phyloP scores from a whole-genome alignment of 2,888 invertebrate genomes.

The Tortrix viridana region DNA sequence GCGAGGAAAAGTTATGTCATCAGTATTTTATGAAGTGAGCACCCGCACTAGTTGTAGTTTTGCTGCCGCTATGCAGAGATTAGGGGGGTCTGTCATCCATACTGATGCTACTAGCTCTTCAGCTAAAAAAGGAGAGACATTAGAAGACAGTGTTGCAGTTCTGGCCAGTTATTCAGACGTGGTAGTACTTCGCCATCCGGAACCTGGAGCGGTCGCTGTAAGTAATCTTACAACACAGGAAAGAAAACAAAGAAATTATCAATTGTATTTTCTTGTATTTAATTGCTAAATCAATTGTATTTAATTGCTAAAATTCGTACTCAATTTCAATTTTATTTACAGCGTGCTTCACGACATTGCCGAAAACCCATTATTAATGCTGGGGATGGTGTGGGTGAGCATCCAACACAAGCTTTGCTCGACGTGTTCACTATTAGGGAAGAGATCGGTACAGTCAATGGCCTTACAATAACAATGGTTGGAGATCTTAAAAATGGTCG shows the following conservation, averaged over 20 bases:
- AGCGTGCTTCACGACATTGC: constrained; percentile 92
- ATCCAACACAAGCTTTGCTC: constrained; percentile 98
- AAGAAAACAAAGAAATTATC: too few relatives aligned
- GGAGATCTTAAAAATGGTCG: constrained; percentile 99
- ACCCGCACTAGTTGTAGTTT: constrained; percentile 98
- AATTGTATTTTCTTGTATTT: too few relatives aligned
- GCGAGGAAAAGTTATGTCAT: constrained; percentile 97
- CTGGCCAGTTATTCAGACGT: constrained; percentile 98
- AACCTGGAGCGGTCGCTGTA: constrained; percentile 95
- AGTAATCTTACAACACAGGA: constrained; percentile 57
- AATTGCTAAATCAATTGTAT: too few relatives aligned
- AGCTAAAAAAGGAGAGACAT: constrained; percentile 97
- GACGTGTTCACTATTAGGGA: constrained; percentile 99
- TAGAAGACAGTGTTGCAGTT: constrained; percentile 93
- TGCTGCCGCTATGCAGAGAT: constrained; percentile 97
- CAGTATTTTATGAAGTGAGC: constrained; percentile 98
- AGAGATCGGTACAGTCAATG: constrained; percentile 99
- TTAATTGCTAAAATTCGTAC: not conserved
- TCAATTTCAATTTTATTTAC: constrained; percentile 43
- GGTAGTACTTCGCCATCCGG: constrained; percentile 96
- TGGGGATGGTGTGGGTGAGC: constrained; percentile 98
- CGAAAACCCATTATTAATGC: constrained; percentile 98
- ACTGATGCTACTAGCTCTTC: constrained; percentile 96
- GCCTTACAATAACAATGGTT: constrained; percentile 98
- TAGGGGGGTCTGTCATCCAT: constrained; percentile 96